These are phyloP conservation scores for Dicaeum eximium DNA, from an alignment of 2,113 vertebrate genomes.

Conservation along the genomic window DNA sequence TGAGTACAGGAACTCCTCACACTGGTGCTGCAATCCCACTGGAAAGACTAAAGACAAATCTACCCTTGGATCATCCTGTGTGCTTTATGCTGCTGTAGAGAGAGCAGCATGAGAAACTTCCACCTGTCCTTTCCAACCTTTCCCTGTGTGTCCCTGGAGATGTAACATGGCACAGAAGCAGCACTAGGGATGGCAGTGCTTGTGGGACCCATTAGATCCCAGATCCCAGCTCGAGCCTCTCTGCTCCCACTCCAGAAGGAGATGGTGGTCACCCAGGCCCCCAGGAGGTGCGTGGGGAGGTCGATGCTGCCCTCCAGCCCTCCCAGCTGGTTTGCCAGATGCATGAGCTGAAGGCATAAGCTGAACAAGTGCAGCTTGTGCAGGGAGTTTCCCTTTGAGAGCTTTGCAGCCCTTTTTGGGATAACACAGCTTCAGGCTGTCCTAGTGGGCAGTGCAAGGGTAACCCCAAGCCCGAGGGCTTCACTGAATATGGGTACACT, in stretches of 20 bases:
- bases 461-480: not conserved
- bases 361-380: too few relatives aligned
- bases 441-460: not conserved
- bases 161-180: not conserved
- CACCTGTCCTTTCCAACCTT: not conserved
- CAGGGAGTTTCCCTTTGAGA: not conserved
- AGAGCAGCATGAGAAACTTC: not conserved
- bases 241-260: not conserved
- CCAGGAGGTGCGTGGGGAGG: not conserved
- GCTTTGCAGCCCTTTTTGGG: not conserved
- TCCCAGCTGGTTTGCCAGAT: not conserved
- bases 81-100: not conserved
- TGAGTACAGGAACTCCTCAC: not conserved
- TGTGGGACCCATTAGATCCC: not conserved
- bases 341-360: fast-evolving
- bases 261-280: not conserved
- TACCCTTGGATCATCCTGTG: fast-evolving
- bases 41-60: not conserved
- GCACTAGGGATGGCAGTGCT: fast-evolving
- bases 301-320: not conserved
- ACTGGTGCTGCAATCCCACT: too few relatives aligned
- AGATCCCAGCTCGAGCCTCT: fast-evolving
- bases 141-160: not conserved
- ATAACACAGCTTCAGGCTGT: not conserved
- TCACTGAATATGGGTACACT: fast-evolving